Conservation (phyloP, 2,797 vertebrate species). For the Oophaga sylvatica region DNA sequence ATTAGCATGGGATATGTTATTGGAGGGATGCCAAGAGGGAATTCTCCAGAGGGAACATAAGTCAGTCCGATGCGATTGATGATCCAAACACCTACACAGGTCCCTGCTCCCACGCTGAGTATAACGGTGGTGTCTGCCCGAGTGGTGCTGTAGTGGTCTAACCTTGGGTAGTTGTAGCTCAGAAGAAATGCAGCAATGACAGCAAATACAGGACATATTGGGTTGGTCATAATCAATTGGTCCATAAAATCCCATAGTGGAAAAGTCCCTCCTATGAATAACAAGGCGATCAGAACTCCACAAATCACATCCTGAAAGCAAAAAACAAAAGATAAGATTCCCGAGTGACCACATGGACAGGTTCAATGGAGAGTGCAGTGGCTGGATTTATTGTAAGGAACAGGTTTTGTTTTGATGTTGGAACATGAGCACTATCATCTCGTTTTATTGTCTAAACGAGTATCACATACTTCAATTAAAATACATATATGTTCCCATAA, state of each 20-base stretch:
- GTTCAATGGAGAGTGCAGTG: not conserved
- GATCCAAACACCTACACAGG: conserved; percentile 86
- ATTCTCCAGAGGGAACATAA: conserved; percentile 62
- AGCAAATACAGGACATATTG: conserved; percentile 78
- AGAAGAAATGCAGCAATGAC: conserved; percentile 79
- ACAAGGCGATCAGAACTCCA: conserved; percentile 78
- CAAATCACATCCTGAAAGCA: conserved; percentile 87
- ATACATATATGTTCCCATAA: no score
- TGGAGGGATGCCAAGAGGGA: conserved; percentile 72
- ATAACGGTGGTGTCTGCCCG: conserved; percentile 91
- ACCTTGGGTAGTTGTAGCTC: conserved; percentile 87
- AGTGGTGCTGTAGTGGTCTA: conserved; percentile 90
- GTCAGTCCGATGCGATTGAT: conserved; percentile 75
- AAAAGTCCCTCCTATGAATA: conserved; percentile 77
- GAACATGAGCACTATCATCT: not conserved
- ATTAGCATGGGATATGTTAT: conserved; percentile 60
- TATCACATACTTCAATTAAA: no score
- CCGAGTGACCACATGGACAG: not conserved
- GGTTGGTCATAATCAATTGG: conserved; percentile 79
- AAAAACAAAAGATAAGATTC: conserved; percentile 22
- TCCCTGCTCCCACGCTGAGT: conserved; percentile 80
- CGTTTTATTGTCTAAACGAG: not conserved
- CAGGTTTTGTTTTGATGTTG: not conserved
- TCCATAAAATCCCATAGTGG: conserved; percentile 87
- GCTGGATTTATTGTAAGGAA: not conserved